Conservation (phyloP, 1,140 invertebrate genomes). For the Hyposmocoma kahamanoa region DNA sequence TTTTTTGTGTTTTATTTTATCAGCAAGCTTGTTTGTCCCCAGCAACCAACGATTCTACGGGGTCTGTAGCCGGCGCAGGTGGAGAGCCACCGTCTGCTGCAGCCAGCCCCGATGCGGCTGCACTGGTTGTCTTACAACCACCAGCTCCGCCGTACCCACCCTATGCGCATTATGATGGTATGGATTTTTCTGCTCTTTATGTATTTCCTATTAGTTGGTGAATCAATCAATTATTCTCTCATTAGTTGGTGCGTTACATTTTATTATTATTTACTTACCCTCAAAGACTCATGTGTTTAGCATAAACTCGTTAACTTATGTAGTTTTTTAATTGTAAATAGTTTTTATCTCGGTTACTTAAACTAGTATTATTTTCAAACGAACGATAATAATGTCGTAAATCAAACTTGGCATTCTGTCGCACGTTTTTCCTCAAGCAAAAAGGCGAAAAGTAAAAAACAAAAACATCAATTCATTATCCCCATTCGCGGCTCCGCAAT, state of each 20-base stretch:
- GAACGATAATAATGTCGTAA: too few species aligned
- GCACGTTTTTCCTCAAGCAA: too few species aligned
- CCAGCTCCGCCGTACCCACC: constrained; percentile 61
- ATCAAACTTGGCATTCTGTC: too few species aligned
- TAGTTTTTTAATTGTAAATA: neutral
- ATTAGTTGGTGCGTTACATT: too few species aligned
- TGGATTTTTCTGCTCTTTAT: constrained; percentile 14
- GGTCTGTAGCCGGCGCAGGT: constrained; percentile 46
- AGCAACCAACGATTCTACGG: constrained; percentile 62
- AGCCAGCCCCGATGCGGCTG: constrained; percentile 58
- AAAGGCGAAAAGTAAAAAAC: too few species aligned
- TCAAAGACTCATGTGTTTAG: too few species aligned
- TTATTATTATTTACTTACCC: too few species aligned
- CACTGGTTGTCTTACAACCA: constrained; percentile 58
- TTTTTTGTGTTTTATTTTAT: too few species aligned
- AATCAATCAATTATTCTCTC: neutral
- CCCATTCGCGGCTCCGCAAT: constrained; percentile 23
- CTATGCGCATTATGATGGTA: constrained; percentile 62
- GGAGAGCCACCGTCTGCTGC: constrained; percentile 57
- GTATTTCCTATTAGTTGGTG: too few species aligned
- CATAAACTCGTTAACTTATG: neutral
- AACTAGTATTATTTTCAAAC: too few species aligned
- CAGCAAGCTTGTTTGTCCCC: too few species aligned
- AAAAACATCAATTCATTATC: neutral
- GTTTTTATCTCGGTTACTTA: neutral